Base-by-base conservation (phyloP, 2,113 vertebrate species). In the Osmerus eperlanus region DNA sequence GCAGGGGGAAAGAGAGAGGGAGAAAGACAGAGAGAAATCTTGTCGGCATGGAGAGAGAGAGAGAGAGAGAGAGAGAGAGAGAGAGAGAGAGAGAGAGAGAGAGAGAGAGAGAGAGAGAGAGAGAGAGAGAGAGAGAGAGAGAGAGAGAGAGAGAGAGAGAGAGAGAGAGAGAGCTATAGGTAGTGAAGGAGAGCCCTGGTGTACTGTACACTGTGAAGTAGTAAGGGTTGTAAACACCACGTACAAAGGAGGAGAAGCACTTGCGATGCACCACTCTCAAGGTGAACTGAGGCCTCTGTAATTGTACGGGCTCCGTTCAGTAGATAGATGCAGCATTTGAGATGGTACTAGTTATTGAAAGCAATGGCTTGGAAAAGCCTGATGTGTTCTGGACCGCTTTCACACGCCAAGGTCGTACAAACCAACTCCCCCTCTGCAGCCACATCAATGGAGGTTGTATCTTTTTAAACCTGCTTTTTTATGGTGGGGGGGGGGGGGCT, bases 1-100 rank as follows among this genome's bases (percentile, higher is more conserved):
- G 23, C 23, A 0, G 41, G 41, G 41, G 41, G 41, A 0, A 47
- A 47, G 21, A 64, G 52, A 19, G 16, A 36, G 32, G 65, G 71
- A 79, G 60, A 65, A 47, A 69, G 77, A 82, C 15, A 23, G 11
- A 7, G 11, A 7, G 18, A n/a, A 1, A n/a, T n/a, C 18, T 14
- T 47, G 53, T 41, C 56, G 19, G 18, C 47, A 58, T 54, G 15
- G 9, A 13, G 12, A 53, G 53, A 13, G 12, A 53, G 53, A 28
- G 25, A 28, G 25, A 16, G 29, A 21, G 18, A 32, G 54, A 54
- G 53, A 56, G 21, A 0, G 15, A 68, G 25, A 1, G 53, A 68
- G 13, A 16, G 51, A 21, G 23, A 23, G 58, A 59, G 58, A 21
- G 18, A 32, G 54, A 54, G 53, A 56, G 21, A 0, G 15, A 68